Conservation (phyloP, 2,888 invertebrate genomes). For the Acanthococcus lagerstroemiae region DNA sequence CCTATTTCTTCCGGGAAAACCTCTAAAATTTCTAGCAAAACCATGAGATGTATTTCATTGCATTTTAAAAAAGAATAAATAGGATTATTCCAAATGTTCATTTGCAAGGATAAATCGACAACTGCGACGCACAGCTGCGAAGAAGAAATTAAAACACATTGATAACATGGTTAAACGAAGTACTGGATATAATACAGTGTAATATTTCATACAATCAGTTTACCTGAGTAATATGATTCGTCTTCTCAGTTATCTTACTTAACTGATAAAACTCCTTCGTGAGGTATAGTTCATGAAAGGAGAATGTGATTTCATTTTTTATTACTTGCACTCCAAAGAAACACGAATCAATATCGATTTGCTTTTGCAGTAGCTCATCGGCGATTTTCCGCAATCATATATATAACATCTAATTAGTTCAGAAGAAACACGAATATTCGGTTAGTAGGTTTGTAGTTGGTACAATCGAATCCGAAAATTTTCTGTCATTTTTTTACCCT, state of each 20-base stretch:
- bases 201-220: constrained; percentile 17
- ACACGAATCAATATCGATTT: constrained; percentile 80
- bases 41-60: constrained; percentile 53
- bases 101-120: constrained; percentile 86
- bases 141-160: too few species aligned
- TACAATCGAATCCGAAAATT: too few species aligned
- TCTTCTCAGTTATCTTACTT: constrained; percentile 64
- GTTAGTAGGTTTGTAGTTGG: too few species aligned
- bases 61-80: constrained; percentile 73
- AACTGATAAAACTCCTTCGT: constrained; percentile 77
- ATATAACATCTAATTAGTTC: too few species aligned
- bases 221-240: constrained; percentile 71
- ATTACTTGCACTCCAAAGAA: constrained; percentile 98
- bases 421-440: too few species aligned
- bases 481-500: too few species aligned
- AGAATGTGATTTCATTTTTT: constrained; percentile 85
- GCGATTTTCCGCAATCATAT: constrained; percentile 99
- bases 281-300: constrained; percentile 84
- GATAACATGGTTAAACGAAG: too few species aligned
- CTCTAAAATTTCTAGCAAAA: constrained; percentile 81
- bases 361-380: constrained; percentile 82
- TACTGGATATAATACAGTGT: background rate
- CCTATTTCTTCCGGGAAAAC: constrained; percentile 93
- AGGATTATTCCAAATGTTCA: constrained; percentile 86
- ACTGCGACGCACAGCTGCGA: constrained; percentile 72